Conservation (phyloP, 2,888 invertebrate species). For the Harmothoe impar region DNA sequence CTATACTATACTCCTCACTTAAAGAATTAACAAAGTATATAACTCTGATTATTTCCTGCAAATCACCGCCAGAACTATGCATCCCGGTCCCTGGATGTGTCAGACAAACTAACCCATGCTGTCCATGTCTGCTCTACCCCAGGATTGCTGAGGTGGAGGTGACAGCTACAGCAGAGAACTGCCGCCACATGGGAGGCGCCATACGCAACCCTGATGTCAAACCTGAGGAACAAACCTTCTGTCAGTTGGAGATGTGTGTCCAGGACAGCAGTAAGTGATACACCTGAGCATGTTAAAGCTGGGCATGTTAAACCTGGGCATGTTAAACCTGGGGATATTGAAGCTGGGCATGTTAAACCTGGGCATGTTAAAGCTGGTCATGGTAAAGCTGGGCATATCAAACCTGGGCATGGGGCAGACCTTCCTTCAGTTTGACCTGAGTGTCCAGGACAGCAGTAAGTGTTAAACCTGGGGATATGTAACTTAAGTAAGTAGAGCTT, state of each 20-base stretch:
- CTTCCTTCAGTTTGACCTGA: no score
- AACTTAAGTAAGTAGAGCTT: no score
- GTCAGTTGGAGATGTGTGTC: conserved; percentile 16
- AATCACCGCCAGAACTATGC: not conserved
- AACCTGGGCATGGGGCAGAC: no score
- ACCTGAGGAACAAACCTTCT: not conserved
- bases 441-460: no score
- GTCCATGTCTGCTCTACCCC: not conserved
- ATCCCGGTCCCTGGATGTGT: not conserved
- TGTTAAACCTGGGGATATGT: no score
- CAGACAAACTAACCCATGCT: not conserved
- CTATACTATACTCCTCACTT: not conserved
- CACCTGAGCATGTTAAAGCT: no score
- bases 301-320: no score
- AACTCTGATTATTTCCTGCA: not conserved
- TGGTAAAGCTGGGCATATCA: no score
- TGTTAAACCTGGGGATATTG: no score
- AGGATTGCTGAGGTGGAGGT: not conserved
- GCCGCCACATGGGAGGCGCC: not conserved
- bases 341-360: no score
- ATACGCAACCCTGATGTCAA: not conserved
- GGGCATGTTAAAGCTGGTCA: no score
- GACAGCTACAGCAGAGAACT: not conserved
- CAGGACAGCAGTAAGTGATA: conserved; percentile 12
- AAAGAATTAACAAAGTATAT: not conserved